Percentiles rank a stretch among this genome's conserved stretches.
Conservation (phyloP, 2,888 invertebrate species). For the Ceriagrion tenellum region DNA sequence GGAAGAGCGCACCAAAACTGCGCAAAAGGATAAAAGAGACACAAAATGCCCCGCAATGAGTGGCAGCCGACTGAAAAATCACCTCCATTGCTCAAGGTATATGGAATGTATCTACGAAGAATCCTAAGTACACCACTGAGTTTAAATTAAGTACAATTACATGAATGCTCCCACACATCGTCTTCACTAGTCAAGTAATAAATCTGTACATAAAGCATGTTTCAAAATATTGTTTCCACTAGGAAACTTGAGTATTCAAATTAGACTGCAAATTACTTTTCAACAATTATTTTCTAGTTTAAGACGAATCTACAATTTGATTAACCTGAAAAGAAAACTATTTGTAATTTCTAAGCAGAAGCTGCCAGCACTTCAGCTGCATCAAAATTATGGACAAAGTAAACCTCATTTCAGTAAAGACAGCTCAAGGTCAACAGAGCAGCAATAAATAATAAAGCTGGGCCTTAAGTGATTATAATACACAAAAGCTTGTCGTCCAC, state of each 20-base stretch:
- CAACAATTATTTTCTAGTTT: slow-evolving; percentile 48
- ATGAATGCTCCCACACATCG: slow-evolving; percentile 31
- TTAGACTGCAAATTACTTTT: slow-evolving; percentile 50
- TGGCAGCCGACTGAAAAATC: slow-evolving; percentile 54
- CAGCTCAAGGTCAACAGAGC: background rate
- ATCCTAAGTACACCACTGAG: slow-evolving; percentile 59
- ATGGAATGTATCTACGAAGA: slow-evolving; percentile 59
- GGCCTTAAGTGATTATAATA: background rate
- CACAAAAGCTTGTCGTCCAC: background rate
- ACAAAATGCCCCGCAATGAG: background rate
- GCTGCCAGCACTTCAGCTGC: slow-evolving; percentile 67
- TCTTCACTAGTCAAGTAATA: slow-evolving; percentile 43
- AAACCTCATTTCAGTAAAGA: background rate
- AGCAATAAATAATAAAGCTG: slow-evolving; percentile 31
- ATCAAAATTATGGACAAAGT: slow-evolving; percentile 54
- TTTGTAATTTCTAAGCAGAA: slow-evolving; percentile 51
- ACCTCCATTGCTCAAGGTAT: slow-evolving; percentile 42
- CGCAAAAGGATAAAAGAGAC: slow-evolving; percentile 35
- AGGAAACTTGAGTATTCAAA: slow-evolving; percentile 55
- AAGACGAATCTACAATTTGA: slow-evolving; percentile 23
- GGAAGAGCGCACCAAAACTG: slow-evolving; percentile 41
- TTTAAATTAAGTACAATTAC: slow-evolving; percentile 65
- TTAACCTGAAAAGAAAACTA: slow-evolving; percentile 59
- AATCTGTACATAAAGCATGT: slow-evolving; percentile 50
- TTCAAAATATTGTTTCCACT: slow-evolving; percentile 51